A percentile compares a stretch with the other conserved stretches of the same genome.
These are phyloP conservation scores for Pedicia rivosa DNA, from an alignment of 2,888 invertebrate species.

Conservation along the genomic window DNA sequence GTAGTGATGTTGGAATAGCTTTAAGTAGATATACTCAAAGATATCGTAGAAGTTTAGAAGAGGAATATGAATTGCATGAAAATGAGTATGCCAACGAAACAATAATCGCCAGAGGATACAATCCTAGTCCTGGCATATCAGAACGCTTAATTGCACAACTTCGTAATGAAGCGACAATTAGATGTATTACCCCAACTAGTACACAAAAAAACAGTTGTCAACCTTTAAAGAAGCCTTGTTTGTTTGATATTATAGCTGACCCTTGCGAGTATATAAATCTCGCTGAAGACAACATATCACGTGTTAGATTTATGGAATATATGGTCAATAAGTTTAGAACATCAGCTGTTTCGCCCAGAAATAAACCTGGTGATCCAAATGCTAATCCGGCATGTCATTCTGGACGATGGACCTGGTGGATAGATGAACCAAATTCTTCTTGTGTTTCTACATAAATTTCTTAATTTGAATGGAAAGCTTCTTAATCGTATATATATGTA, in stretches of 20 bases:
- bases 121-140: no score
- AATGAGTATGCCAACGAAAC: no score
- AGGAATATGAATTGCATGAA: no score
- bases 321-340: conserved; percentile 28
- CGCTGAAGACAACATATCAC: conserved; percentile 14
- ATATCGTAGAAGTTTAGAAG: conserved; percentile 16
- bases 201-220: conserved; percentile 15
- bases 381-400: conserved; percentile 37
- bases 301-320: conserved; percentile 10
- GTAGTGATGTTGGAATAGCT: conserved; percentile 1
- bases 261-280: conserved; percentile 34
- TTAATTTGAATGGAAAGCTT: no score
- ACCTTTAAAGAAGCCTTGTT: conserved; percentile 27
- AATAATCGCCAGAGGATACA: no score
- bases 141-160: no score
- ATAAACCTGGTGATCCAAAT: conserved; percentile 29
- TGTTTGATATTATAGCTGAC: conserved; percentile 34
- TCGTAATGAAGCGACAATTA: neutral
- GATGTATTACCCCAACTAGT: neutral
- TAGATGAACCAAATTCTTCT: no score
- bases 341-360: conserved; percentile 30
- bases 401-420: conserved; percentile 41
- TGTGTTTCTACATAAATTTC: no score
- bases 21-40: neutral
- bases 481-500: no score